These are phyloP conservation scores for Lucilia sericata DNA, from an alignment of 1,140 invertebrate species.

Conservation along the genomic window DNA sequence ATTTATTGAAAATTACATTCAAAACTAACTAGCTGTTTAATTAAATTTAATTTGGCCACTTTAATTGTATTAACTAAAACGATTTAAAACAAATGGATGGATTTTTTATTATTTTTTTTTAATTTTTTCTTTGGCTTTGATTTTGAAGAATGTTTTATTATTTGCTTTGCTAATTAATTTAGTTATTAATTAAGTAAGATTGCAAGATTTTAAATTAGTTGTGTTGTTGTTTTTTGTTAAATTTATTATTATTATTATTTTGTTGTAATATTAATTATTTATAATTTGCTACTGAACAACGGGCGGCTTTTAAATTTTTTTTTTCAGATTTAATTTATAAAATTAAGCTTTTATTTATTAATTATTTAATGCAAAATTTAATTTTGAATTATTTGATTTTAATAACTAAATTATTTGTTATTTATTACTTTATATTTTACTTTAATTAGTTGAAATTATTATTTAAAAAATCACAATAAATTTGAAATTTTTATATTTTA, in stretches of 20 bases:
- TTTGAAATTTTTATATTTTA: conserved; percentile 31
- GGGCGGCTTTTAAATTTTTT: conserved; percentile 35
- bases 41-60: conserved; percentile 39
- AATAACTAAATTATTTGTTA: conserved; percentile 18
- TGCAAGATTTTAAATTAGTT: conserved; percentile 33
- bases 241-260: conserved; percentile 27
- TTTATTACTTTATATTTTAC: neutral
- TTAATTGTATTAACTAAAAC: conserved; percentile 1
- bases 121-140: neutral
- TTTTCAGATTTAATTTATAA: neutral
- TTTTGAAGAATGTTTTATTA: neutral
- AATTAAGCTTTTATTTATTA: conserved; percentile 24
- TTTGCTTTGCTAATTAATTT: conserved; percentile 24
- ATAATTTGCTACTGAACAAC: conserved; percentile 40
- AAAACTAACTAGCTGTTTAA: conserved; percentile 16
- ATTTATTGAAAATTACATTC: neutral
- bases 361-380: neutral
- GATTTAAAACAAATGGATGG: conserved; percentile 25
- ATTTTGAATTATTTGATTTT: conserved; percentile 10
- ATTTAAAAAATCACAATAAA: conserved; percentile 35
- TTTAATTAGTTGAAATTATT: conserved; percentile 36
- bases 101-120: neutral
- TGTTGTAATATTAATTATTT: neutral
- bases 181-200: conserved; percentile 35
- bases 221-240: neutral